phyloP scores from a whole-genome alignment of 2,888 invertebrate species.

The Meandrusa payeni region DNA sequence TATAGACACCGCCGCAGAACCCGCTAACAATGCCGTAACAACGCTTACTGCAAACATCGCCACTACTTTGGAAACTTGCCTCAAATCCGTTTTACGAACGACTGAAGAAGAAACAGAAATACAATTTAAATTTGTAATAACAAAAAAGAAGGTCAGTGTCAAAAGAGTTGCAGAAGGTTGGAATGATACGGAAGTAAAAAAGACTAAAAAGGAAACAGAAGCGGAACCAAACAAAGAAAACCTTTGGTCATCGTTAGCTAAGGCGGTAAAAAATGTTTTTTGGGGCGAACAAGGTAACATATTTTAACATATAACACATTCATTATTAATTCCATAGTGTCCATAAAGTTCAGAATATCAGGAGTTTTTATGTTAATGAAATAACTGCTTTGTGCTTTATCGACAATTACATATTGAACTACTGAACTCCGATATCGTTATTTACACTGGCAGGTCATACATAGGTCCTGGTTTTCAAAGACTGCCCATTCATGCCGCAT shows the following conservation, averaged over 20 bases:
- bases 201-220: slow-evolving; percentile 40
- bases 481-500: too few species aligned
- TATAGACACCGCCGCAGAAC: slow-evolving; percentile 46
- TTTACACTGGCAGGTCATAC: too few species aligned
- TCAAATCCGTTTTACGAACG: slow-evolving; percentile 55
- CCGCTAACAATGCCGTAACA: slow-evolving; percentile 53
- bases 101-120: slow-evolving; percentile 70
- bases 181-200: slow-evolving; percentile 38
- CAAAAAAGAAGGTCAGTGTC: slow-evolving; percentile 64
- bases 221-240: slow-evolving; percentile 56
- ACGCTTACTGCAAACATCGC: slow-evolving; percentile 63
- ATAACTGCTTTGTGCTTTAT: too few species aligned
- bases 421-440: too few species aligned
- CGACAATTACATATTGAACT: too few species aligned
- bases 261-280: slow-evolving; percentile 68
- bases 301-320: too few species aligned
- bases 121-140: slow-evolving; percentile 72
- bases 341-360: too few species aligned
- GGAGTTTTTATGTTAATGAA: too few species aligned
- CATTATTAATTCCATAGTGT: too few species aligned
- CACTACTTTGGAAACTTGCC: slow-evolving; percentile 61
- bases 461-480: too few species aligned
- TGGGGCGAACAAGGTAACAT: slow-evolving; percentile 55
- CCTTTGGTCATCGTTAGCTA: slow-evolving; percentile 68
- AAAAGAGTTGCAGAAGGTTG: slow-evolving; percentile 48